Base-by-base conservation (phyloP, 92 coral and sea anemone genomes). In the Phymanthus crucifer region DNA sequence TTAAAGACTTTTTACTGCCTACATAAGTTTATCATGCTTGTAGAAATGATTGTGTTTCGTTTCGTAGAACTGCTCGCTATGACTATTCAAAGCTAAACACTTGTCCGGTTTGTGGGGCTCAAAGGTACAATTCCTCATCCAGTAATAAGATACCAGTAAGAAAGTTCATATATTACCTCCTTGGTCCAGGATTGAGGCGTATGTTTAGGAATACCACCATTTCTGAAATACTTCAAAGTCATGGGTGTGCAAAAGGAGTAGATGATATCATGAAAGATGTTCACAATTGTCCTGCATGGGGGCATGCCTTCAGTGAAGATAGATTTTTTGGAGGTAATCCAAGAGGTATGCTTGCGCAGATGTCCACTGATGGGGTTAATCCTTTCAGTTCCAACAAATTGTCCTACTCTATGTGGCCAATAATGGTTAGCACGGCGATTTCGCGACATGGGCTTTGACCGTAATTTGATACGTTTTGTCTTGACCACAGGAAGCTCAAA, bases 391-490 rank as follows among this genome's bases (percentile, higher is more conserved):
- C 58, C 52, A 80, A 70, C 21, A 85, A 74, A 43, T 40, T 75
- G 11, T 33, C 36, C 17, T 86, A 86, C 36, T 80, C 89, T 0
- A 86, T 86, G 85, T 85, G 89, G 89, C 89, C 89, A 16, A 74
- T 85, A 31, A 79, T 85, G 89, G 76, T 79, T 1, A 73, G 80
- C 66, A 17, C 61, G n/a, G 61, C 61, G 61, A 52, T 52, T 52
- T 52, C 61, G 61, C 61, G 61, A 18, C 10, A 10, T 52, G 11
- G 61, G 61, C 19, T 52, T 52, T 52, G 61, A 52, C 61, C 61
- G 61, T 52, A 52, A 52, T 52, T 52, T 52, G 61, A 52, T 52
- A 52, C 61, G n/a, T 52, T 52, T 52, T 52, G 61, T 52, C 61
- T 52, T 52, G 61, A 52, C 61, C 61, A 18, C 61, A 52, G 61